These are phyloP conservation scores for Apolygus lucorum DNA, from an alignment of 1,140 invertebrate species.

Conservation along the genomic window DNA sequence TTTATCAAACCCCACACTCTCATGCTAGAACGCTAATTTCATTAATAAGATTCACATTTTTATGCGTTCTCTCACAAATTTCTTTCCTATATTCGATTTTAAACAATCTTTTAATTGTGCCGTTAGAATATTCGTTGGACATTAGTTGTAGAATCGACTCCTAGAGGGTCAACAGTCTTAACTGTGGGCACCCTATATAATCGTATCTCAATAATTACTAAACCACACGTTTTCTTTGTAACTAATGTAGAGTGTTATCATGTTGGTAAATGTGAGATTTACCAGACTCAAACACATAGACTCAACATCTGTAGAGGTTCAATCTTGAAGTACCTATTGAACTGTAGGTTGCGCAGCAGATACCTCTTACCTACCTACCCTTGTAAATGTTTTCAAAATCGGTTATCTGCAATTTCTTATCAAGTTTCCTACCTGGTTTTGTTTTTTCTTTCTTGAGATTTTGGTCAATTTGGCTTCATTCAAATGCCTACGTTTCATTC, in stretches of 20 bases:
- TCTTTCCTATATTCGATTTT: background rate
- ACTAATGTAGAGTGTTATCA: background rate
- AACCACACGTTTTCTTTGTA: background rate
- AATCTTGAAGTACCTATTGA: background rate
- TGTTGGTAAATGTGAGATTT: background rate
- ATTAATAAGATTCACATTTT: background rate
- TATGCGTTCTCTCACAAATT: background rate
- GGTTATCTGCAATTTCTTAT: background rate
- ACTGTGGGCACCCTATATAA: background rate
- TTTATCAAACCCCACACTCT: background rate
- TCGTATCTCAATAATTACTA: background rate
- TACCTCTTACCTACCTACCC: too few relatives aligned
- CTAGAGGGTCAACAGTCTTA: too few relatives aligned
- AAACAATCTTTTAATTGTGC: background rate
- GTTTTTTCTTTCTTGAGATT: background rate
- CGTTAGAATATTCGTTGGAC: background rate
- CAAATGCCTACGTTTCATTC: background rate
- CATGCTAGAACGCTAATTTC: background rate
- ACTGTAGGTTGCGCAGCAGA: background rate
- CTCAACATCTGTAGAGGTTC: too few relatives aligned
- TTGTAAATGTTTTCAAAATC: too few relatives aligned
- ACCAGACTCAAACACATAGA: too few relatives aligned
- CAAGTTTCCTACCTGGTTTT: background rate
- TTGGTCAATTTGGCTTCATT: background rate
- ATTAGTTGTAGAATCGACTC: too few relatives aligned